A percentile compares a stretch with the other conserved stretches of the same genome.
These are phyloP conservation scores for Alloplasta piceator DNA, from an alignment of 2,888 invertebrate species.

Conservation along the genomic window DNA sequence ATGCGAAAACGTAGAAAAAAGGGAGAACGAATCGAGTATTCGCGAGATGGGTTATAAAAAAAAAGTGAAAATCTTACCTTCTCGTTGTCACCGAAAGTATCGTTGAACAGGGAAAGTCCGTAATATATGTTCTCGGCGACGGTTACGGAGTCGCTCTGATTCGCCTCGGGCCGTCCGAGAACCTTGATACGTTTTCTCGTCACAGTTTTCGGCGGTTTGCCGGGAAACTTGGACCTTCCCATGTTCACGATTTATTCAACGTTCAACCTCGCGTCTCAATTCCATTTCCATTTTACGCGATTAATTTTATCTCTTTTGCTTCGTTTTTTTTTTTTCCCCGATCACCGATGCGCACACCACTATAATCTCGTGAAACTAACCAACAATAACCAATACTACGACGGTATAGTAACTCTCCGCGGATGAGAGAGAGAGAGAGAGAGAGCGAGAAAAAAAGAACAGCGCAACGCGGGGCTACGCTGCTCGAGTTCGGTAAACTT, in stretches of 20 bases:
- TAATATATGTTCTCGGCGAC: constrained; percentile 84
- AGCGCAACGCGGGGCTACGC: constrained; percentile 7
- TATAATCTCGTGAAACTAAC: constrained; percentile 62
- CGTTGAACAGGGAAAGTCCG: constrained; percentile 82
- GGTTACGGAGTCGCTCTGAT: constrained; percentile 84
- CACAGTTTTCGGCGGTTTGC: constrained; percentile 94
- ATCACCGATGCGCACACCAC: constrained; percentile 71
- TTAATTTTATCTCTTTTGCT: constrained; percentile 24
- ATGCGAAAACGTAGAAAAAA: neutral
- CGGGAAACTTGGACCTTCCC: constrained; percentile 94
- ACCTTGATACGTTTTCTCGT: constrained; percentile 94
- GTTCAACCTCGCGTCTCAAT: constrained; percentile 83
- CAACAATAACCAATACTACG: constrained; percentile 66
- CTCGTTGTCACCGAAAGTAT: constrained; percentile 81
- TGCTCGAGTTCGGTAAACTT: constrained; percentile 70
- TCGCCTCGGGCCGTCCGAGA: constrained; percentile 86
- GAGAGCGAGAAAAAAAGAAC: constrained; percentile 40
- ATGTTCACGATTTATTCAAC: constrained; percentile 87
- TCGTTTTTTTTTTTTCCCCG: constrained; percentile 36
- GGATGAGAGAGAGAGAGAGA: constrained; percentile 22
- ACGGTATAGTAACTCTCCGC: neutral
- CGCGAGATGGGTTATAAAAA: neutral
- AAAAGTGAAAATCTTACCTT: constrained; percentile 76
- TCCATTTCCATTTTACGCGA: constrained; percentile 79
- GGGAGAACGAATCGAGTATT: constrained; percentile 27